A percentile compares a stretch with the other conserved stretches of the same genome.
These are phyloP conservation scores for Coecobrya sp. DNA, from an alignment of 2,888 invertebrate species.

Conservation along the genomic window DNA sequence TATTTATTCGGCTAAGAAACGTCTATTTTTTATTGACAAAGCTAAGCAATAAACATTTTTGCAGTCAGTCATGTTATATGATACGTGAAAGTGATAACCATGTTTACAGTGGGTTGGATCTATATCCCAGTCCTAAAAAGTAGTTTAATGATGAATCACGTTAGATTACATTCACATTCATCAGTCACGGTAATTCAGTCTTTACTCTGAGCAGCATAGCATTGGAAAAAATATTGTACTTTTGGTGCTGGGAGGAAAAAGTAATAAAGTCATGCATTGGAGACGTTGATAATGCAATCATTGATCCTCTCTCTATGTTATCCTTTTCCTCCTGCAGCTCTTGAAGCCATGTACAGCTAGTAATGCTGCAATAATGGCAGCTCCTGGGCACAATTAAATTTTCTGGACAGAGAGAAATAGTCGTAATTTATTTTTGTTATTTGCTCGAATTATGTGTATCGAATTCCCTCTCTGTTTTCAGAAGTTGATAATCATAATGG, in stretches of 20 bases:
- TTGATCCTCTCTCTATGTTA: conserved; percentile 11
- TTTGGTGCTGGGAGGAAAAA: conserved; percentile 66
- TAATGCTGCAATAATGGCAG: conserved; percentile 51
- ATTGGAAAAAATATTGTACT: conserved; percentile 32
- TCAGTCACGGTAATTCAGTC: conserved; percentile 66
- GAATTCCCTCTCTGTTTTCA: conserved; percentile 44
- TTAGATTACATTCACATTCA: conserved; percentile 55
- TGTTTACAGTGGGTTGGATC: neutral
- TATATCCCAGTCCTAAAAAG: neutral
- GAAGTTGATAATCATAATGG: conserved; percentile 52
- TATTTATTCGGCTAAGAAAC: neutral
- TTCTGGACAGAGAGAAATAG: conserved; percentile 77
- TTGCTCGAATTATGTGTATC: conserved; percentile 46
- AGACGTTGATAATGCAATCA: neutral
- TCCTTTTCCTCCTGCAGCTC: neutral
- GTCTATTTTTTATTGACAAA: conserved; percentile 35
- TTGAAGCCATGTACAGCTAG: neutral
- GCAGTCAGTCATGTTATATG: neutral
- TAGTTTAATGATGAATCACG: neutral
- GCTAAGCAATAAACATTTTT: conserved; percentile 36
- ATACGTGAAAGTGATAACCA: neutral
- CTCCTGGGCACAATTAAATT: conserved; percentile 80
- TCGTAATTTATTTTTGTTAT: conserved; percentile 79
- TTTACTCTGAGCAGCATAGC: neutral
- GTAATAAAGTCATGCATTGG: conserved; percentile 68